Evolutionary conservation across 2,113 vertebrate genomes (phyloP), one percentile per base, ranked within the genome.

Genomic region (Lagopus muta): DNA sequence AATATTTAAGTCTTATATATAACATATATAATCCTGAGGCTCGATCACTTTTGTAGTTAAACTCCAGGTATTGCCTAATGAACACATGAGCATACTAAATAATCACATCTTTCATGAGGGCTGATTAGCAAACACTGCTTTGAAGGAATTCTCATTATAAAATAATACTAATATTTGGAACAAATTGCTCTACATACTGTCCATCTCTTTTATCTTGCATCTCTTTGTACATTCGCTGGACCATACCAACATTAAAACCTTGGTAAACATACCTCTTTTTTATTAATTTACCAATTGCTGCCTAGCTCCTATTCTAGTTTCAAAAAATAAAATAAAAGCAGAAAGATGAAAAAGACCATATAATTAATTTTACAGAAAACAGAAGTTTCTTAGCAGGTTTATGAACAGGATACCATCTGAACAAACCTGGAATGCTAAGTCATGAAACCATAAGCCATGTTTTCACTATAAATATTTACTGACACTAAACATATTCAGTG

Each of bases 401-500:
- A 72, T 14, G n/a, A 82, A 75, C 62, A 87, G 45, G 24, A 20
- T 76, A 76, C n/a, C 66, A 92, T 60, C 47, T 92, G 62, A 92
- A 86, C 67, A 82, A 82, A 66, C 75, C 80, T 60, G 57, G 79
- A 96, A 91, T 92, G 91, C 72, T 73, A 95, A 89, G 75, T 82
- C 93, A 82, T 54, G 91, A 85, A 94, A 91, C 62, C 80, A 71
- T 69, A 61, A 45, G 89, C 84, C 89, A 61, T 48, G 84, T 94
- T 97, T 96, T 95, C 91, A 93, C 85, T 84, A 74, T 57, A 96
- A 97, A 97, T 97, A 97, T 96, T 97, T 97, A 96, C 93, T 95
- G 96, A 97, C 96, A 96, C 94, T 97, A 97, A 96, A 96, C 92
- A 96, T 97, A 97, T 97, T 96, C 96, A 95, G 94, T 88, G 97